Evolutionary conservation across 1,140 invertebrate species (phyloP), one percentile per base, ranked within the genome.

Genomic region (Nasonia longicornis): DNA sequence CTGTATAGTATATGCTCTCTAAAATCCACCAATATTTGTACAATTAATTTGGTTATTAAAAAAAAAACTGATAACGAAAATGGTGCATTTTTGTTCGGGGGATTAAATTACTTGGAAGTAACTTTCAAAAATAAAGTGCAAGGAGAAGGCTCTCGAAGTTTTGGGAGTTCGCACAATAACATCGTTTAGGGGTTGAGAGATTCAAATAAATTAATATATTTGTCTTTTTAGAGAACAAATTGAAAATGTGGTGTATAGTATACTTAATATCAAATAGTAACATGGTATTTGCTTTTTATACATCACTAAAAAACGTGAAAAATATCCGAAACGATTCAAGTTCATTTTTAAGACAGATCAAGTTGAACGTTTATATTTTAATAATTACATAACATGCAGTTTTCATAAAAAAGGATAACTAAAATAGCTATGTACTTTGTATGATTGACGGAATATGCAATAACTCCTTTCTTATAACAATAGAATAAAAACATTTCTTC

Each of bases 201-300:
- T 26, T 73, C n/a, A 73, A 73, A 73, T 48, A 14, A 67, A 67
- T 67, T 6, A 1, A 45, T 73, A 22, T 48, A 48, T 73, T 73
- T 73, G 42, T 73, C 71, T 73, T 48, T 48, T 26, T 73, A 45
- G 11, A 58, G 22, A 73, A 48, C 6, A 67, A 29, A n/a, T 31
- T 67, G 66, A 67, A 29, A n/a, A 58, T 20, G 52, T 58, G 6
- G 16, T 58, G 16, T n/a, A 20, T 58, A 58, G 14, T n/a, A 1
- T 58, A 58, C 3, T 8, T 20, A n/a, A 58, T 58, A 58, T 4
- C 2, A 58, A n/a, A 58, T 58, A 58, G 16, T 58, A 58, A 58
- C 3, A 6, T 58, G 6, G 14, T 4, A 58, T 6, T 58, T n/a
- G 52, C 16, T 58, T 58, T 58, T 20, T 58, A 58, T 6, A 7